Base-by-base conservation (phyloP, 2,113 vertebrate species). In the Callorhinus ursinus region DNA sequence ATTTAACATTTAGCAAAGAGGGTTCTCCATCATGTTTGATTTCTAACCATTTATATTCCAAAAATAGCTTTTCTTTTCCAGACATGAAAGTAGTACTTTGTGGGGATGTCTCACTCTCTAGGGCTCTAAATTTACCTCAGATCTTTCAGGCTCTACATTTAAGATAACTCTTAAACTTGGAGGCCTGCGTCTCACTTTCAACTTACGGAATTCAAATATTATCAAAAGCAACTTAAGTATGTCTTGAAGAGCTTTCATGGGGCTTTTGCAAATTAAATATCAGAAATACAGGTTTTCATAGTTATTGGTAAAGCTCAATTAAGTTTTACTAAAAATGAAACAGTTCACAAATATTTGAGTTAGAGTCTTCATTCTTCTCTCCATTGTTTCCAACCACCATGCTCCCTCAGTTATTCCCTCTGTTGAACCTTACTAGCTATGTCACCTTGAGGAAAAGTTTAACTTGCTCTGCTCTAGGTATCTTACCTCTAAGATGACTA, bases 41-140 rank as follows among this genome's bases (percentile, higher is more conserved):
- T 96, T 98, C 86, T 91, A 36, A 24, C 88, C 97, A 97, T 98
- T 97, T 92, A 92, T 96, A 98, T 76, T 95, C 96, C 90, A 33
- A 98, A 97, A 98, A 98, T 98, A 98, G 97, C 93, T 96, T 94
- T 88, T 81, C 96, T 92, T 94, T 96, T 84, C 95, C 85, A 97
- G 95, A 94, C 69, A 74, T 89, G 39, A 89, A 96, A 96, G 49
- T 59, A 57, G 49, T 49, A 92, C 79, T 98, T 96, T 91, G 49
- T 96, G 72, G 88, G 82, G 24, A 89, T 94, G 77, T 71, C 85
- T 77, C 71, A 95, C 21, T 92, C 88, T 79, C 71, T 49, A 89
- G 61, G 59, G n/a, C 61, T 97, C 95, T 96, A 97, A 98, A 97
- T 94, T 95, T 94, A 96, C 79, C 21, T 94, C 90, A 89, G 28